A percentile compares a stretch with the other conserved stretches of the same genome.
Conservation (phyloP, 2,113 vertebrate species). For the Thalassarche chlororhynchos region DNA sequence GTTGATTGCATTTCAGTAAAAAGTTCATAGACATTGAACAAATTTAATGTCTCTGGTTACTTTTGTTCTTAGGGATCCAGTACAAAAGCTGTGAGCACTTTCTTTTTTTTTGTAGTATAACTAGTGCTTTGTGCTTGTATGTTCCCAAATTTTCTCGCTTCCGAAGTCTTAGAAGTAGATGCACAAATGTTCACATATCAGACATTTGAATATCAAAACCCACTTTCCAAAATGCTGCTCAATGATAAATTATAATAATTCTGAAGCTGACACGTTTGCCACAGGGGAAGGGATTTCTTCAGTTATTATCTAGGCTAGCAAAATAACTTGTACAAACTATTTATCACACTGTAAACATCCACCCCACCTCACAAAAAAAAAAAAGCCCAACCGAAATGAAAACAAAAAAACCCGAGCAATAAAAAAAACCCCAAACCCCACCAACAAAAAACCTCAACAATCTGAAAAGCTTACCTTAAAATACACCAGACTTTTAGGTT, state of each 20-base stretch:
- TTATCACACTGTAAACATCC: neutral
- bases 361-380: neutral
- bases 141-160: neutral
- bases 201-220: neutral
- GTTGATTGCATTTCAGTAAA: neutral
- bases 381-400: neutral
- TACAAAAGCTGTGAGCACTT: neutral
- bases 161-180: neutral
- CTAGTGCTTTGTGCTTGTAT: neutral
- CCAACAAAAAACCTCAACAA: neutral
- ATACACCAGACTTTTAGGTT: neutral
- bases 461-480: neutral
- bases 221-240: neutral
- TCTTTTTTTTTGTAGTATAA: neutral
- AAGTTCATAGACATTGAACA: neutral
- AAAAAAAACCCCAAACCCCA: rapidly evolving
- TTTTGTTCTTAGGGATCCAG: neutral
- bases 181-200: neutral
- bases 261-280: neutral
- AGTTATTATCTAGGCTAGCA: neutral
- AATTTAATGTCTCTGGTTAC: neutral
- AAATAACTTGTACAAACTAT: neutral
- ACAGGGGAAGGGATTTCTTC: neutral
- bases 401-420: neutral
- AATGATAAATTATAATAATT: neutral